Evolutionary conservation across 2,888 invertebrate genomes (phyloP), one percentile per base, ranked within the genome.

Genomic region (Dryocosmus kuriphilus): DNA sequence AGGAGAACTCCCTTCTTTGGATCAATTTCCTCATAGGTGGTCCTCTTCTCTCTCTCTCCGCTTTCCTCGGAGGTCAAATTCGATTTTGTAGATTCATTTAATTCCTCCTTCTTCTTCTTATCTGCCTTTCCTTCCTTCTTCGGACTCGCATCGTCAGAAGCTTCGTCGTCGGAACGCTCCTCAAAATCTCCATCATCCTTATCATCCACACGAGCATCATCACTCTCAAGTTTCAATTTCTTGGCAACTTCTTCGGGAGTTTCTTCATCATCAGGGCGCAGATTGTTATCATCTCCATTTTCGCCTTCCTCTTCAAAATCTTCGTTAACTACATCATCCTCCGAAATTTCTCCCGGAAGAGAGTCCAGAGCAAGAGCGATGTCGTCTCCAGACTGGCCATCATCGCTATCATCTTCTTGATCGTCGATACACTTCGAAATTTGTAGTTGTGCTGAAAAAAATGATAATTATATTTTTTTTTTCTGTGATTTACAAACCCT

Each of bases 1-100:
- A 97, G 91, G 88, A 97, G 97, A 73, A 97, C 92, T 0, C 95
- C 93, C 86, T 93, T 94, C 61, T 93, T 93, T 6, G 93, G 93
- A 85, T 95, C 94, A 1, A 92, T 92, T 4, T 75, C n/a, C 0
- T 65, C 24, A 93, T 95, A 96, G 14, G 97, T 87, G 0, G 96
- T 96, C 82, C 94, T 93, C 7, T 77, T 80, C 5, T 86, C 80
- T 27, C 75, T 75, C n/a, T 83, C 79, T 7, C 71, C 77, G 22
- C 75, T 46, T 63, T 84, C 82, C 80, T 85, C 83, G 2, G 75
- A 65, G 14, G 83, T 61, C 2, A 76, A 32, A 5, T 24, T 60
- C 7, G 76, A 67, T n/a, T 63, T 60, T 16, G 51, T 24, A 38
- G 67, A 55, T 61, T 57, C 60, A 32, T 63, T 57, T 38, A 41